A percentile compares a stretch with the other conserved stretches of the same genome.
Conservation (phyloP, 2,113 vertebrate genomes). For the Paraplagusia blochii region DNA sequence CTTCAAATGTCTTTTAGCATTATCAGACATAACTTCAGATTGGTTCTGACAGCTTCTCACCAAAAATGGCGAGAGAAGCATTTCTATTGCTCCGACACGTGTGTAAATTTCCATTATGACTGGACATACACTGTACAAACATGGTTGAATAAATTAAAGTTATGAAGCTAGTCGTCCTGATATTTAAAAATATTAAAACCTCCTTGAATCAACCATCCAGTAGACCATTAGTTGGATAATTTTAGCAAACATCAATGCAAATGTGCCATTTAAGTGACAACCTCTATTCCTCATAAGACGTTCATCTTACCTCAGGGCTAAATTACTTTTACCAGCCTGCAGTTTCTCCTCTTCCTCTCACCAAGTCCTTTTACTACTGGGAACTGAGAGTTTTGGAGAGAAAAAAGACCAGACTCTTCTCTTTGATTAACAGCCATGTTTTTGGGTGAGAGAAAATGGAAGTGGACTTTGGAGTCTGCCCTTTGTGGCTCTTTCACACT, state of each 20-base stretch:
- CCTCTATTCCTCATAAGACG: background rate
- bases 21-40: too few relatives aligned
- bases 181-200: background rate
- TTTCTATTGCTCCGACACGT: too few relatives aligned
- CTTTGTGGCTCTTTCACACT: slow-evolving; percentile 8
- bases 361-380: slow-evolving; percentile 7
- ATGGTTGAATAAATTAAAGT: too few relatives aligned
- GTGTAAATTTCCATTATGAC: too few relatives aligned
- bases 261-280: background rate
- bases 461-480: slow-evolving; percentile 8
- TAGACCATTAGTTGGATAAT: background rate
- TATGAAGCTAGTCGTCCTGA: too few relatives aligned
- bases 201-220: background rate
- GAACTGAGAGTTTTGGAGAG: slow-evolving; percentile 6
- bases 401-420: slow-evolving; percentile 17
- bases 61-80: too few relatives aligned
- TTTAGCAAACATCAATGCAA: background rate
- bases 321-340: slow-evolving; percentile 4
- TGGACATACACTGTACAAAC: too few relatives aligned
- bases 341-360: slow-evolving; percentile 4
- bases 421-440: slow-evolving; percentile 32
- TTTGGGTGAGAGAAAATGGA: slow-evolving; percentile 1
- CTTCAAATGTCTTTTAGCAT: too few relatives aligned
- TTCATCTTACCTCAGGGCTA: slow-evolving; percentile 1
- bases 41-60: too few relatives aligned